Base-by-base conservation (phyloP, 1,140 invertebrate genomes). In the Chymomyza costata region DNA sequence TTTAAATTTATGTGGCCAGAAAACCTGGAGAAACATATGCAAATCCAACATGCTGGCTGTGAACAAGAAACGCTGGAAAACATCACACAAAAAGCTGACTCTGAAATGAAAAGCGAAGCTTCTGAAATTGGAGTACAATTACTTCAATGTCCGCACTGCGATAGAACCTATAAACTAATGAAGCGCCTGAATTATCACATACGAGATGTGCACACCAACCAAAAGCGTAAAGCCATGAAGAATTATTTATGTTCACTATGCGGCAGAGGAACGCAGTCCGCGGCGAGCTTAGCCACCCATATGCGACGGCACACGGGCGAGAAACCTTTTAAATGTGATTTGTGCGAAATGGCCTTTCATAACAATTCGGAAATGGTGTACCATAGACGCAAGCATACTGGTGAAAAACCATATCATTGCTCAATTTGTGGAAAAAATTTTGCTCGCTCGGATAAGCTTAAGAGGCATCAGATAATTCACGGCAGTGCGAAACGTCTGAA, bases 211-310 rank as follows among this genome's bases (percentile, higher is more conserved):
- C 31, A 34, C 13, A 11, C 13, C 13, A 11, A 34, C 3, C 3
- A 11, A 6, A 34, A 34, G 7, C n/a, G 5, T 6, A 34, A 34
- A 34, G 3, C 5, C 13, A 34, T n/a, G 5, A 6, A 34, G 13
- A 34, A 34, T n/a, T 34, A 45, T 47, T 60, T 88, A 6, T 88
- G 88, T 48, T 65, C 86, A 11, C 87, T 87, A 65, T 88, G 88
- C 65, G 88, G 87, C 3, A 76, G 86, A 2, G 84, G 82, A 15
- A 87, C 88, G 65, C 84, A 85, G 10, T 87, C 87, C 44, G 87
- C 87, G 0, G 87, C 87, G 1, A 88, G 88, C 56, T 69, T 88
- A n/a, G 87, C 87, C 13, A 87, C 88, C 1, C 89, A 90, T 44
- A 87, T 89, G 86, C 82, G 88, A 1, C 61, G 87, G 13, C 31